Evolutionary conservation across 1,140 invertebrate genomes (phyloP).

Genomic region (Drosophila orosa): DNA sequence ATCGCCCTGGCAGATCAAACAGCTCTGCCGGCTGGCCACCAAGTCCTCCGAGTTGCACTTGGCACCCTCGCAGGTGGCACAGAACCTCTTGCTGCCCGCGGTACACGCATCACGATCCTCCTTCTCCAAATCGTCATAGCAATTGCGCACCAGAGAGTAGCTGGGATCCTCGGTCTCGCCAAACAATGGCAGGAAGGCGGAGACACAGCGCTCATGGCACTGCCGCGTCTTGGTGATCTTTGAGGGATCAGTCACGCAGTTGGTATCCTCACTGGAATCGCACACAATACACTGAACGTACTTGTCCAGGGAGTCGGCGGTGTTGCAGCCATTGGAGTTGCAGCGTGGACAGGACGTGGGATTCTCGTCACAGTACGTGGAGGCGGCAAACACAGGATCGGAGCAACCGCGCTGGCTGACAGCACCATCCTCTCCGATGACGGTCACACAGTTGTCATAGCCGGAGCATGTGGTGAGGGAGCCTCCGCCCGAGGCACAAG

Average conservation of each 20-base stretch:
- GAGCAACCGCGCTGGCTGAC: slow-evolving; percentile 68
- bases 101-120: slow-evolving; percentile 60
- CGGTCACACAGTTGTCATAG: slow-evolving; percentile 69
- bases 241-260: slow-evolving; percentile 36
- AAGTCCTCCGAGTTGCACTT: slow-evolving; percentile 66
- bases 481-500: slow-evolving; percentile 39
- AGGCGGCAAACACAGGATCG: slow-evolving; percentile 23
- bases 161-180: slow-evolving; percentile 57
- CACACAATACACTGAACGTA: slow-evolving; percentile 72
- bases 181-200: slow-evolving; percentile 57
- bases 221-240: slow-evolving; percentile 51
- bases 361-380: slow-evolving; percentile 54
- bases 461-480: slow-evolving; percentile 35
- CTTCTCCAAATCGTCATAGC: slow-evolving; percentile 67
- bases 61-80: slow-evolving; percentile 45
- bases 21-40: slow-evolving; percentile 62
- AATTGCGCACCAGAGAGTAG: slow-evolving; percentile 64
- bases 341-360: slow-evolving; percentile 64
- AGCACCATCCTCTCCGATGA: slow-evolving; percentile 52
- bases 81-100: slow-evolving; percentile 40
- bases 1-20: slow-evolving; percentile 63
- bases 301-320: slow-evolving; percentile 43
- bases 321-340: slow-evolving; percentile 79
- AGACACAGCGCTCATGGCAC: slow-evolving; percentile 65
- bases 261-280: slow-evolving; percentile 52